Evolutionary conservation across 2,888 invertebrate genomes (phyloP), one percentile per base, ranked within the genome.

Genomic region (Leptothorax acervorum): DNA sequence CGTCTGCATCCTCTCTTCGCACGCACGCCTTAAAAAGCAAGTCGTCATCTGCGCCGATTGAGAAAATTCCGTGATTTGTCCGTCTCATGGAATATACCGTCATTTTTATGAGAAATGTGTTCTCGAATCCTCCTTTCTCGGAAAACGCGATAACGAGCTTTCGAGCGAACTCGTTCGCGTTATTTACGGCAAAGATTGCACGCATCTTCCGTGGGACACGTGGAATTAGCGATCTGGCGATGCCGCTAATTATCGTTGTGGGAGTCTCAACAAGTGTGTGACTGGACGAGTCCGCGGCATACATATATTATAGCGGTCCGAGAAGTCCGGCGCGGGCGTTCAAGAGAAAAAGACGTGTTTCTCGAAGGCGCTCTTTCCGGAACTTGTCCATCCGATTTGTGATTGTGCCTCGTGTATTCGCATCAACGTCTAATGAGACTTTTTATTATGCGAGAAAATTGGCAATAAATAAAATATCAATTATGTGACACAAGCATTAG

Each of bases 21-120:
- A 9, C 68, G 65, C 28, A 45, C 3, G 65, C 70, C 60, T 86
- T 86, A 85, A 86, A 73, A 84, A 87, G 76, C 71, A 42, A 57
- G 23, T 35, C 63, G 57, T 82, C 66, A 76, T 87, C 83, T 83
- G 83, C 82, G 57, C 39, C 18, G 23, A 31, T 70, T 68, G 75
- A 85, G 86, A 83, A 89, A 89, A 89, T 86, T 85, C 89, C 83
- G 75, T 71, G 48, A 82, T 79, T 65, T 63, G 79, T 78, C 66
- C 55, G 12, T 60, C 35, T 35, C 23, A 8, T 12, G 12, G 71
- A 78, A 57, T 53, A 51, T 23, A 28, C 12, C n/a, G 15, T 66
- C 8, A 28, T 42, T 66, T 42, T 66, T 15, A 15, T 28, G 42
- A 23, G 70, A 39, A 28, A 53, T 18, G 8, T 12, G 18, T 57